A percentile compares a stretch with the other conserved stretches of the same genome.
Conservation (phyloP, 2,113 vertebrate species). For the Sus scrofa region DNA sequence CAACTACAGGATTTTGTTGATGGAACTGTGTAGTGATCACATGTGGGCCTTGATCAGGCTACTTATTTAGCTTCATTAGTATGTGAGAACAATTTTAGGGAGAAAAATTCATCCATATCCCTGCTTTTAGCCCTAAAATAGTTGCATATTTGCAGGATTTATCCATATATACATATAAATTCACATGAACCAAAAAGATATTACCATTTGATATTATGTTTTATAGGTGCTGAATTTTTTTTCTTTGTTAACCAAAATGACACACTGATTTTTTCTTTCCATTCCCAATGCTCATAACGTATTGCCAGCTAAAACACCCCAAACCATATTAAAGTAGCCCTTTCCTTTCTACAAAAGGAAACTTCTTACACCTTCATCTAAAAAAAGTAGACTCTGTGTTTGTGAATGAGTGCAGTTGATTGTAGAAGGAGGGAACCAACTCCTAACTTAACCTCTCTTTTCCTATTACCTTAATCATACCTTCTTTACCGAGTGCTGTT, state of each 20-base stretch:
- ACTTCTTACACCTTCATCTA: background rate
- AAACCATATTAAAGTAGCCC: background rate
- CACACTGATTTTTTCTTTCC: background rate
- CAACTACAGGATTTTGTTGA: constrained; percentile 2
- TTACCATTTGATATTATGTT: background rate
- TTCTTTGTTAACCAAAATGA: background rate
- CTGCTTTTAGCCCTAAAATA: background rate
- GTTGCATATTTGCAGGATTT: background rate
- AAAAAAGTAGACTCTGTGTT: background rate
- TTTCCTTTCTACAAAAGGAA: background rate
- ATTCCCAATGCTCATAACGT: background rate
- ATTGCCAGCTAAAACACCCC: background rate
- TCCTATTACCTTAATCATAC: background rate
- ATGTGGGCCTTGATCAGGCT: background rate
- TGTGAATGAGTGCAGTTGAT: background rate
- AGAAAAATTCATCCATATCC: background rate
- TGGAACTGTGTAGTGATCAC: background rate
- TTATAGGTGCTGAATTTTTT: background rate
- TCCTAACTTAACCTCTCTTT: background rate
- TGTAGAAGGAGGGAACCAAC: background rate
- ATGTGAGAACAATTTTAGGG: constrained; percentile 2
- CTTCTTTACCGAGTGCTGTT: background rate
- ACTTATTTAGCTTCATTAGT: background rate
- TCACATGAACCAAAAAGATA: constrained; percentile 20
- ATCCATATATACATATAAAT: background rate